These are phyloP conservation scores for Scartelaos histophorus DNA, from an alignment of 2,113 vertebrate species.

Conservation along the genomic window DNA sequence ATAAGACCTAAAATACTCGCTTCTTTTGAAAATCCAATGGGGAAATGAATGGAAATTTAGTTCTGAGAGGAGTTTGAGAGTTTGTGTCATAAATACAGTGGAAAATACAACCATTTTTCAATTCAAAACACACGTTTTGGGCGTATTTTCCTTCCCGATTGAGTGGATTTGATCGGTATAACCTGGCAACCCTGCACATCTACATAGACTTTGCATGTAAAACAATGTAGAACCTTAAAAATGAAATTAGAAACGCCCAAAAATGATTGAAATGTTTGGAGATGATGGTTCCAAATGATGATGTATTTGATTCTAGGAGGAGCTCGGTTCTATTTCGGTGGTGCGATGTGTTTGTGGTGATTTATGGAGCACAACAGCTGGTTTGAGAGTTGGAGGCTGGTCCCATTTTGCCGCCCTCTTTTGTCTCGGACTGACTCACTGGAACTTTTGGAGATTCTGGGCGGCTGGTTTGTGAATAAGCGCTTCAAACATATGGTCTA, in stretches of 20 bases:
- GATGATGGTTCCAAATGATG: slow-evolving; percentile 5
- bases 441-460: background rate
- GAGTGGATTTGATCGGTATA: too few relatives aligned
- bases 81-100: too few relatives aligned
- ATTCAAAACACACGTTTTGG: too few relatives aligned
- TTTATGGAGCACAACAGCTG: slow-evolving; percentile 5
- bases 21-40: too few relatives aligned
- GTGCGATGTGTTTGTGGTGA: background rate
- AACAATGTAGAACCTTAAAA: background rate
- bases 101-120: too few relatives aligned
- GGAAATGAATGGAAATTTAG: too few relatives aligned
- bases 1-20: too few relatives aligned
- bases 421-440: background rate
- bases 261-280: background rate
- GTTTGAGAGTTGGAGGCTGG: background rate
- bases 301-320: background rate
- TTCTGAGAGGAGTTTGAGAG: too few relatives aligned
- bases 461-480: background rate
- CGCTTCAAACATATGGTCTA: background rate
- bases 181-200: too few relatives aligned
- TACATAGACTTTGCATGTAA: too few relatives aligned
- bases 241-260: background rate
- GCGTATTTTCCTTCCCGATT: too few relatives aligned
- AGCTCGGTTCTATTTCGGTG: background rate
- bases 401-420: background rate